phyloP scores from a whole-genome alignment of 2,888 invertebrate species.

The Phengaris alcon region DNA sequence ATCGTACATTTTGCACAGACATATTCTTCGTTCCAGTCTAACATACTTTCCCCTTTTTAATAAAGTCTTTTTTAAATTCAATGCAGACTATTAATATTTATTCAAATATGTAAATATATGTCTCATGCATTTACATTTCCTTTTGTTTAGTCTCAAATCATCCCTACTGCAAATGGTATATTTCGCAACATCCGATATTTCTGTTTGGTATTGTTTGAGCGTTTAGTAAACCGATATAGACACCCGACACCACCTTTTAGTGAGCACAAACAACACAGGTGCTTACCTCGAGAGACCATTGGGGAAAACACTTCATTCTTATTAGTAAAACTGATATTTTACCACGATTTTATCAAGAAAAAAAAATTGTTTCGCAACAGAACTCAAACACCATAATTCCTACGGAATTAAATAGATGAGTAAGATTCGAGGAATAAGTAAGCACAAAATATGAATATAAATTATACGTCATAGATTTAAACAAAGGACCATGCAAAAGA shows the following conservation, averaged over 20 bases:
- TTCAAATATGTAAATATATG: no score
- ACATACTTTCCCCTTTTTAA: no score
- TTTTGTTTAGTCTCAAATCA: not conserved
- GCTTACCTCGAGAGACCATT: constrained; percentile 39
- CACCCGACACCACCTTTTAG: constrained; percentile 44
- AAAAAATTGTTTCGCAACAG: not conserved
- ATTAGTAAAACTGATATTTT: not conserved
- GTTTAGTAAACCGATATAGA: constrained; percentile 37
- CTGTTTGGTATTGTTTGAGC: constrained; percentile 42
- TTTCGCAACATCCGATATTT: constrained; percentile 37
- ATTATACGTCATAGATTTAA: no score
- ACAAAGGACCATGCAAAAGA: no score
- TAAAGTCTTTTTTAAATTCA: no score
- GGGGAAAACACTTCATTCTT: constrained; percentile 20
- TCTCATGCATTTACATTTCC: not conserved
- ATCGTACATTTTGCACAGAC: no score
- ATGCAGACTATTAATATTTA: no score
- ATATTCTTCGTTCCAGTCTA: no score
- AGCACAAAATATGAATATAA: no score
- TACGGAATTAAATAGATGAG: no score
- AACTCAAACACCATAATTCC: no score
- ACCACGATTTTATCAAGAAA: not conserved
- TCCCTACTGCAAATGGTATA: constrained; percentile 27
- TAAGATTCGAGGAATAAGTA: no score
- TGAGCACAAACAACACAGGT: constrained; percentile 48